Evolutionary conservation across 2,888 invertebrate species (phyloP), one percentile per base, ranked within the genome.

Genomic region (Dysmachus trigonus): DNA sequence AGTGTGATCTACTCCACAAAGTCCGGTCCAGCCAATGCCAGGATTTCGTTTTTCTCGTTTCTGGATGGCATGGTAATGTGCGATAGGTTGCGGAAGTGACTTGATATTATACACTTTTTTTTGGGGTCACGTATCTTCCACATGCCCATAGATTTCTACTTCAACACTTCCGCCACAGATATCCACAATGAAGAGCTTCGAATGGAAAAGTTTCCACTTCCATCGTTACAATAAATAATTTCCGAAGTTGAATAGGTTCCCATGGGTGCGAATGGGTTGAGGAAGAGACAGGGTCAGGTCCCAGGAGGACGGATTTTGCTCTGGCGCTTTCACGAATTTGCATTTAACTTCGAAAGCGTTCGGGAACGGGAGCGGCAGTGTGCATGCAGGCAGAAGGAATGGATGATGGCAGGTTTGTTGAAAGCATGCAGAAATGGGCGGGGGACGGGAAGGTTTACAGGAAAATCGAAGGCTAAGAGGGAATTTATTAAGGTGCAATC

Each of bases 401-500:
- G 38, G 38, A 41, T 15, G 38, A 41, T 41, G 38, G 38, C 13
- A 15, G 38, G 13, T 15, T 15, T 41, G 18, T 15, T 41, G 18
- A n/a, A 51, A 7, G 4, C 18, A n/a, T 51, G 51, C 62, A 62
- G 62, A 62, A 18, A 22, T 62, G 27, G 62, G n/a, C 13, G 47
- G 62, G 8, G 41, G 22, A 22, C 10, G 27, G 62, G 22, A 10
- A 8, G 62, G 18, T 62, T 62, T 41, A n/a, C 41, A 31, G 30
- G 77, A 77, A 27, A 41, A 47, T 47, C 77, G 77, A 77, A 77
- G 30, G 47, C 47, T 47, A 47, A 47, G 1, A n/a, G 30, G 4
- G 18, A 76, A 76, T 76, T 77, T 47, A 47, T 77, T 47, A 77
- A 77, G 77, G 77, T 77, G 77, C 47, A 77, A 77, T 77, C 77